Conservation (phyloP, 2,797 vertebrate species). For the Sebastes miniatus region DNA sequence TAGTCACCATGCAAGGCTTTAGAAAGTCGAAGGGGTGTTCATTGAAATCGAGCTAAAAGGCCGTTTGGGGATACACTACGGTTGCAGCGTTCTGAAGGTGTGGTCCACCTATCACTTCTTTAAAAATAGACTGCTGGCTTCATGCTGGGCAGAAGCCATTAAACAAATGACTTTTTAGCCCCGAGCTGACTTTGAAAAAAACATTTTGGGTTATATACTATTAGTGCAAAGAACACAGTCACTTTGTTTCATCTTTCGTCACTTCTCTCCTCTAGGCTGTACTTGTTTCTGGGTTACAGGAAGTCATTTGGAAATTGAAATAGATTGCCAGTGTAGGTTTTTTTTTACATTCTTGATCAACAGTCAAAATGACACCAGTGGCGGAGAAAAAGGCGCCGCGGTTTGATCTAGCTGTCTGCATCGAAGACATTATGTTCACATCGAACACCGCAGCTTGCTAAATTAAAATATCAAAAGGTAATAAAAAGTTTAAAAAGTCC, state of each 20-base stretch:
- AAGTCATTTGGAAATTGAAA: conserved; percentile 12
- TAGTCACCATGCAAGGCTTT: conserved; percentile 41
- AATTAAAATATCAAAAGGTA: conserved; percentile 7
- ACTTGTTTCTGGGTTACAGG: conserved; percentile 61
- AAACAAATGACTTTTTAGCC: conserved; percentile 82
- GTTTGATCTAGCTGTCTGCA: not conserved
- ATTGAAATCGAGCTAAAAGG: conserved; percentile 34
- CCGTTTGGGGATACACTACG: conserved; percentile 42
- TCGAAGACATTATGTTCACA: not conserved
- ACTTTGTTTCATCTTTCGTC: conserved; percentile 71
- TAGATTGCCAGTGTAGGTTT: not conserved
- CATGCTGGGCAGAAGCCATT: conserved; percentile 79
- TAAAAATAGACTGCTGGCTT: conserved; percentile 73
- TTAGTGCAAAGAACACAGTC: conserved; percentile 74
- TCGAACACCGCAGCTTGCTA: not conserved
- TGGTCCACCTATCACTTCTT: conserved; percentile 54
- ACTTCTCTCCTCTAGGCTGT: conserved; percentile 57
- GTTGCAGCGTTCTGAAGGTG: conserved; percentile 51
- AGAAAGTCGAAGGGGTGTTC: conserved; percentile 41
- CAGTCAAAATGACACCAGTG: conserved; percentile 4
- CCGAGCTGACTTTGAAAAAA: conserved; percentile 79
- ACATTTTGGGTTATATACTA: conserved; percentile 62
- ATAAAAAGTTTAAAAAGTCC: not conserved
- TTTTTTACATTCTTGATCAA: conserved; percentile 20
- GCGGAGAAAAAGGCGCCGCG: not conserved